A percentile compares a stretch with the other conserved stretches of the same genome.
These are phyloP conservation scores for Ferdinandea cuprea DNA, from an alignment of 2,888 invertebrate species.

Conservation along the genomic window DNA sequence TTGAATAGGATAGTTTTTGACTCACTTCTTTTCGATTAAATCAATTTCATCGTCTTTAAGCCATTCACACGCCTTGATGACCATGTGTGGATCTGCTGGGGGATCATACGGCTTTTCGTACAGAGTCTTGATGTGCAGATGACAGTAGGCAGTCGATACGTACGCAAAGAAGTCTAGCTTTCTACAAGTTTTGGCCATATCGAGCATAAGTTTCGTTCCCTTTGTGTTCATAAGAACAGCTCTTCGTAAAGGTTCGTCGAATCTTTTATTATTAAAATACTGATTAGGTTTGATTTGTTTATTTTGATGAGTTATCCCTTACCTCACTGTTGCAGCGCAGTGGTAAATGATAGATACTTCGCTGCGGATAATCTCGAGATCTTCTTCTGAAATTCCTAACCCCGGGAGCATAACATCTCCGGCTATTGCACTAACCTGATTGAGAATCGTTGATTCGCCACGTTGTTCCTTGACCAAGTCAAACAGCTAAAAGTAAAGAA, in stretches of 20 bases:
- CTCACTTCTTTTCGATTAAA: constrained; percentile 86
- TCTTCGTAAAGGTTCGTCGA: constrained; percentile 94
- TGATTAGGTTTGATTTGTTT: not conserved
- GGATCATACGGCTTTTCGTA: constrained; percentile 94
- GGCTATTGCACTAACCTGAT: constrained; percentile 88
- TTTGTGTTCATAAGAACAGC: constrained; percentile 96
- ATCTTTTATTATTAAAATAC: constrained; percentile 83
- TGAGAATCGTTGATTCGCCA: constrained; percentile 86
- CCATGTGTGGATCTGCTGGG: constrained; percentile 89
- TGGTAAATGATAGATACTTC: constrained; percentile 94
- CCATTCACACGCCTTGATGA: constrained; percentile 91
- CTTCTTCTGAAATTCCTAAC: constrained; percentile 87
- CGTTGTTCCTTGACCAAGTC: constrained; percentile 87
- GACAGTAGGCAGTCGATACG: constrained; percentile 96
- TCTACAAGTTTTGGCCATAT: constrained; percentile 90
- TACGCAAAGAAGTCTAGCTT: constrained; percentile 88
- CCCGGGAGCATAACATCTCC: constrained; percentile 89
- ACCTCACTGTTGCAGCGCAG: constrained; percentile 88
- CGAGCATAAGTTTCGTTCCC: constrained; percentile 94
- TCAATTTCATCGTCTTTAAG: constrained; percentile 89
- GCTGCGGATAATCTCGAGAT: constrained; percentile 86
- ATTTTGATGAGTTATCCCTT: constrained; percentile 21
- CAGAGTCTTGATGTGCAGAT: constrained; percentile 91
- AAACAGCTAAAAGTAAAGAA: constrained; percentile 86
- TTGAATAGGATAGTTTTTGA: not conserved